phyloP scores from a whole-genome alignment of 2,888 invertebrate species.

The Limnephilus rhombicus region DNA sequence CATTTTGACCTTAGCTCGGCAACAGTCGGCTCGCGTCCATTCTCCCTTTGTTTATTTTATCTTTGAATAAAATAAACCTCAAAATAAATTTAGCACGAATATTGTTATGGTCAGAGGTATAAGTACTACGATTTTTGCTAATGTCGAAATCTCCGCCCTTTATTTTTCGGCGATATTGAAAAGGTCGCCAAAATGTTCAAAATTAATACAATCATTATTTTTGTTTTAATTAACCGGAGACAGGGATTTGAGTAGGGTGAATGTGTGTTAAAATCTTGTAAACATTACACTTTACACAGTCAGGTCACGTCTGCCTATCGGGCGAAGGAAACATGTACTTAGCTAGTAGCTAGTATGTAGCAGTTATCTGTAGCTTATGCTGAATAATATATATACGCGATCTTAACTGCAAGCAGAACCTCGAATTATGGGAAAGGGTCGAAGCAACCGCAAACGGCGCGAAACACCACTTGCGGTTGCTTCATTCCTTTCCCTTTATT shows the following conservation, averaged over 20 bases:
- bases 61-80: too few relatives aligned
- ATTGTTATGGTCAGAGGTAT: too few relatives aligned
- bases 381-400: too few relatives aligned
- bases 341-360: not conserved
- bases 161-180: not conserved
- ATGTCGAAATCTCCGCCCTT: not conserved
- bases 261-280: not conserved
- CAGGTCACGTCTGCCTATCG: not conserved
- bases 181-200: not conserved
- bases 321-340: not conserved
- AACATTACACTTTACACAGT: not conserved
- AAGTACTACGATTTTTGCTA: not conserved
- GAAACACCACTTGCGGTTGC: too few relatives aligned
- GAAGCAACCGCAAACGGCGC: too few relatives aligned
- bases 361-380: not conserved
- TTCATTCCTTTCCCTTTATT: too few relatives aligned
- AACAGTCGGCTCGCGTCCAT: too few relatives aligned
- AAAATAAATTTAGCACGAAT: too few relatives aligned
- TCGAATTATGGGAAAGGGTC: too few relatives aligned
- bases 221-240: not conserved
- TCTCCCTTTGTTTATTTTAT: too few relatives aligned
- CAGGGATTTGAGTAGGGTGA: not conserved
- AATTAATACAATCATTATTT: not conserved
- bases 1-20: too few relatives aligned
- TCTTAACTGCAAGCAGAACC: too few relatives aligned